These are phyloP conservation scores for Crenichthys baileyi DNA, from an alignment of 2,797 vertebrate species.

Conservation along the genomic window DNA sequence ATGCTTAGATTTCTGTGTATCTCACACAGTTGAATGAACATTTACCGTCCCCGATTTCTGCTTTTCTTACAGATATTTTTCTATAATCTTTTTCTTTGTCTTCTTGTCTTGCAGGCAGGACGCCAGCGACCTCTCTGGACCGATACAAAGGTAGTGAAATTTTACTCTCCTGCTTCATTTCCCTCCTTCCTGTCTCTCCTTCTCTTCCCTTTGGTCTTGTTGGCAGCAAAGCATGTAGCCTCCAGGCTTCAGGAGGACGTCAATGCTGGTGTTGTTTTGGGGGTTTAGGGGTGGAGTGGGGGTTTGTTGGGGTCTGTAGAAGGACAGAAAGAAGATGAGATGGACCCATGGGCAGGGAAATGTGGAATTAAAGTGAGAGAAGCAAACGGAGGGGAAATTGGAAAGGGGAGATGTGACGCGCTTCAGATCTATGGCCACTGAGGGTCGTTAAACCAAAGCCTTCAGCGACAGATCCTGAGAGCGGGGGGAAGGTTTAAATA, in stretches of 20 bases:
- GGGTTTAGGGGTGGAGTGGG: background rate
- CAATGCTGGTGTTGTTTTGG: slow-evolving; percentile 8
- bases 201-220: slow-evolving; percentile 5
- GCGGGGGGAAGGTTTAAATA: slow-evolving; percentile 70
- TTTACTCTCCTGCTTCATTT: background rate
- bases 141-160: slow-evolving; percentile 81
- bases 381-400: slow-evolving; percentile 43
- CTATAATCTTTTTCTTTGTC: slow-evolving; percentile 5
- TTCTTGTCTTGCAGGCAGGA: slow-evolving; percentile 81
- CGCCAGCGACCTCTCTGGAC: slow-evolving; percentile 82
- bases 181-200: background rate
- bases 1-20: too few species aligned
- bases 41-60: background rate
- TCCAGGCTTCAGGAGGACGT: slow-evolving; percentile 32
- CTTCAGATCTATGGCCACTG: slow-evolving; percentile 66
- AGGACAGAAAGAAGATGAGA: slow-evolving; percentile 37
- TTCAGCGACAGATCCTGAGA: slow-evolving; percentile 68
- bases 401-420: slow-evolving; percentile 62
- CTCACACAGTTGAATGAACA: too few species aligned
- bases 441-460: slow-evolving; percentile 79
- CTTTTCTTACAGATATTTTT: background rate
- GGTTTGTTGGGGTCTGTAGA: background rate
- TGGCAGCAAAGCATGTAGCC: slow-evolving; percentile 26
- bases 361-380: slow-evolving; percentile 22
- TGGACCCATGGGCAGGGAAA: background rate